phyloP scores from a whole-genome alignment of 2,888 invertebrate species.

The Amblyjoppa proteus region DNA sequence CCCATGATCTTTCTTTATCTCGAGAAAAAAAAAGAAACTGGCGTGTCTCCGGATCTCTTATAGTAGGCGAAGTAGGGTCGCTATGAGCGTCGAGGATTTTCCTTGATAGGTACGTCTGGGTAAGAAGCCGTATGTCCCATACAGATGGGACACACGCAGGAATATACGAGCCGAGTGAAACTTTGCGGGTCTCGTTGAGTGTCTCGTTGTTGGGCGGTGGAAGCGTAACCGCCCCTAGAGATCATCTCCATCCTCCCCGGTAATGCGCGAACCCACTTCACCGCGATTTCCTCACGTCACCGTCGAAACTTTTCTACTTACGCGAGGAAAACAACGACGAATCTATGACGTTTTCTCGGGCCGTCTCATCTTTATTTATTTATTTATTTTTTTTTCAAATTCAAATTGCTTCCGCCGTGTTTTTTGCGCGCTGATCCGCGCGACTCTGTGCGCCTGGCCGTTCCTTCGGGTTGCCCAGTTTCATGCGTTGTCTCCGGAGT shows the following conservation, averaged over 20 bases:
- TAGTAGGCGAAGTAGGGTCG: not conserved
- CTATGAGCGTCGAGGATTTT: not conserved
- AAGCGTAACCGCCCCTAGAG: constrained; percentile 1
- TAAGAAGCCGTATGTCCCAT: constrained; percentile 16
- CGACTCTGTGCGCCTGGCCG: not conserved
- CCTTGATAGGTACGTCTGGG: not conserved
- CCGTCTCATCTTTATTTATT: not conserved
- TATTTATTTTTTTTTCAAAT: not conserved
- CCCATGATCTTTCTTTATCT: not conserved
- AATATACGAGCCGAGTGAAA: constrained; percentile 31
- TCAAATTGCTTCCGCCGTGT: not conserved
- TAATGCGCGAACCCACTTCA: constrained; percentile 48
- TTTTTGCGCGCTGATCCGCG: not conserved
- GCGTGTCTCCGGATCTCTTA: not conserved
- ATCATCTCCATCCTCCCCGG: constrained; percentile 1
- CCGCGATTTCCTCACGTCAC: constrained; percentile 2
- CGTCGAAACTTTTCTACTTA: not conserved
- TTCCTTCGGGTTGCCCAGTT: not conserved
- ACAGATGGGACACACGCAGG: not conserved
- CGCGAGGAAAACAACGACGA: too few relatives aligned
- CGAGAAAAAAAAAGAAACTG: not conserved
- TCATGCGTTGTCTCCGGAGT: not conserved
- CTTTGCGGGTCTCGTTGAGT: constrained; percentile 31
- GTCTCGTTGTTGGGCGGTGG: not conserved
- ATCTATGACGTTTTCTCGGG: too few relatives aligned